These are phyloP conservation scores for Stratiomys singularior DNA, from an alignment of 2,888 invertebrate species.

Conservation along the genomic window DNA sequence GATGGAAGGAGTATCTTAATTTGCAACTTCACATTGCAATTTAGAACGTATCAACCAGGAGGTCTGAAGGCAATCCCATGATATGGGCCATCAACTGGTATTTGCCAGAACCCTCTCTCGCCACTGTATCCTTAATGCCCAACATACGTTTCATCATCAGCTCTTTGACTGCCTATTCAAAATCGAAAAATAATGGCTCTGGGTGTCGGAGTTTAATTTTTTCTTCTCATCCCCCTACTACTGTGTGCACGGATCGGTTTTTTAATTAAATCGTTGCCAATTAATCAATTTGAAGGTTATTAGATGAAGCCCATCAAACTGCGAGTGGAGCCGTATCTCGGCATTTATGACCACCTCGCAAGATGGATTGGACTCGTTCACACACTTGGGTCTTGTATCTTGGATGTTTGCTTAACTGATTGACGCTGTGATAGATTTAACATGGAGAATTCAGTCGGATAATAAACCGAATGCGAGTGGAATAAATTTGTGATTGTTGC, in stretches of 20 bases:
- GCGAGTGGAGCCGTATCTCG: neutral
- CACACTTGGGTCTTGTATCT: constrained; percentile 13
- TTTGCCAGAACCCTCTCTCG: neutral
- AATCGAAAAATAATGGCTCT: constrained; percentile 17
- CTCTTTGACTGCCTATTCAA: neutral
- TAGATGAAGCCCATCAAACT: constrained; percentile 43
- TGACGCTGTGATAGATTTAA: constrained; percentile 38
- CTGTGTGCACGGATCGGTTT: constrained; percentile 32
- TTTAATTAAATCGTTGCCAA: constrained; percentile 46
- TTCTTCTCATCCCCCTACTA: constrained; percentile 36
- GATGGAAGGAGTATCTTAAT: constrained; percentile 5
- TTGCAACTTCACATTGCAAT: constrained; percentile 20
- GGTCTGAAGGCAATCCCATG: neutral
- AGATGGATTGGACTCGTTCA: constrained; percentile 43
- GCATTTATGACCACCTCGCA: constrained; percentile 7
- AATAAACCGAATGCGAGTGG: neutral
- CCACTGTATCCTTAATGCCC: constrained; percentile 8
- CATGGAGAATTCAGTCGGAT: constrained; percentile 14
- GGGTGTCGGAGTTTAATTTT: constrained; percentile 44
- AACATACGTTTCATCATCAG: neutral
- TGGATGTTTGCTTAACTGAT: constrained; percentile 44
- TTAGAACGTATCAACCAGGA: neutral
- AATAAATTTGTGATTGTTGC: neutral
- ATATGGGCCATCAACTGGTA: neutral
- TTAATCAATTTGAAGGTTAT: constrained; percentile 45